Evolutionary conservation across 2,888 invertebrate species (phyloP).

Genomic region (Trachelus troglodyta): DNA sequence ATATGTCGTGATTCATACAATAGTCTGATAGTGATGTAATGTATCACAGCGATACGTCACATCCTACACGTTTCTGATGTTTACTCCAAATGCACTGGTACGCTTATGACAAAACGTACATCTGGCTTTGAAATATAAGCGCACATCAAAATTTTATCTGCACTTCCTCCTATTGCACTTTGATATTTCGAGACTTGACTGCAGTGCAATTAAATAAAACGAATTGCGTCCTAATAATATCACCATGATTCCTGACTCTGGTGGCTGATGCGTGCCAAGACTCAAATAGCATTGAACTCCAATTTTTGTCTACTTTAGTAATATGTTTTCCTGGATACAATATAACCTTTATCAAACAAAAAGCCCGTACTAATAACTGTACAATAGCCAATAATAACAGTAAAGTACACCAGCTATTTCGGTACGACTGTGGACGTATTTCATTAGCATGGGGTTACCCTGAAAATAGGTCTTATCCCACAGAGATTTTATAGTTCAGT

Average conservation of each 20-base stretch:
- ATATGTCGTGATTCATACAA: background rate
- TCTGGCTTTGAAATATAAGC: background rate
- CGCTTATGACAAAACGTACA: background rate
- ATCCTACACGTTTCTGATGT: background rate
- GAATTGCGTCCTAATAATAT: constrained; percentile 47
- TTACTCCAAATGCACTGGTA: background rate
- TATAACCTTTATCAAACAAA: background rate
- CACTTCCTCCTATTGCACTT: background rate
- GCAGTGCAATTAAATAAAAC: constrained; percentile 67
- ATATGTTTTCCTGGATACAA: background rate
- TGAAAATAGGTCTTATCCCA: constrained; percentile 31
- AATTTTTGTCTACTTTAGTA: constrained; percentile 10
- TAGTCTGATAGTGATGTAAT: background rate
- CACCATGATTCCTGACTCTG: constrained; percentile 39
- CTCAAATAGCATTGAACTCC: constrained; percentile 25
- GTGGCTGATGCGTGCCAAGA: constrained; percentile 24
- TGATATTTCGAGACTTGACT: background rate
- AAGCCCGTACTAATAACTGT: too few relatives aligned
- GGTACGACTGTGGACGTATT: background rate
- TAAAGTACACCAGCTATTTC: background rate
- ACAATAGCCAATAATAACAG: background rate
- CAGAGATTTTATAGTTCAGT: constrained; percentile 24
- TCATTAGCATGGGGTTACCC: constrained; percentile 18
- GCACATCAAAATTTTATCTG: background rate
- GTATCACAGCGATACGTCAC: background rate